These are phyloP conservation scores for Neotoma lepida DNA, from an alignment of 2,113 vertebrate genomes.

Conservation along the genomic window DNA sequence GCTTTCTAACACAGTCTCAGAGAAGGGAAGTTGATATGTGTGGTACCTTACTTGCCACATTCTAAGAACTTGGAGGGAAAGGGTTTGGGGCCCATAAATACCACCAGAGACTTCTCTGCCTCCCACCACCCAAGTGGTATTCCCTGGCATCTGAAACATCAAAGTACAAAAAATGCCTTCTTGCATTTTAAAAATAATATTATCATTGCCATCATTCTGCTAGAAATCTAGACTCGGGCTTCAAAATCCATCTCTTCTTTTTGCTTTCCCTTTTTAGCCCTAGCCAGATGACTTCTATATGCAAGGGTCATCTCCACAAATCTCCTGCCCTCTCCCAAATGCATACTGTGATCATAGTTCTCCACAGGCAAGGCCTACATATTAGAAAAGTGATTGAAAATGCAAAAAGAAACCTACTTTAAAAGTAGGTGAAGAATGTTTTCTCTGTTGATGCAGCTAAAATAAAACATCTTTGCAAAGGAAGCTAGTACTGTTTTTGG, in stretches of 20 bases:
- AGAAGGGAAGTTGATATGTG: background rate
- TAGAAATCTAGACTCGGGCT: background rate
- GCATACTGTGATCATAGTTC: background rate
- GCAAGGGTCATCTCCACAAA: fast-evolving
- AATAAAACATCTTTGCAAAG: background rate
- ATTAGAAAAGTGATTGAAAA: background rate
- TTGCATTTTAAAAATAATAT: background rate
- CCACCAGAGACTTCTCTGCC: background rate
- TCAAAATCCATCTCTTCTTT: background rate
- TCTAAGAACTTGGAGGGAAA: background rate
- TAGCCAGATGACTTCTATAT: background rate
- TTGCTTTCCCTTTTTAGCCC: background rate
- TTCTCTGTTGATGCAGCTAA: background rate
- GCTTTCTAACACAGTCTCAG: background rate
- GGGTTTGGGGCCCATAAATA: background rate
- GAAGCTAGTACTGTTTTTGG: background rate
- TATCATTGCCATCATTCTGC: background rate
- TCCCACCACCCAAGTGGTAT: background rate
- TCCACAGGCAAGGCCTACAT: background rate
- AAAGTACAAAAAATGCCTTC: background rate
- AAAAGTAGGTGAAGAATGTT: background rate
- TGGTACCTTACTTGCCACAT: background rate
- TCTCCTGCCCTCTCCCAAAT: background rate
- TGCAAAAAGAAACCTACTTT: background rate
- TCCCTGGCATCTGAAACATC: background rate